phyloP scores from a whole-genome alignment of 2,888 invertebrate species.

The Cheiracanthium punctorium region DNA sequence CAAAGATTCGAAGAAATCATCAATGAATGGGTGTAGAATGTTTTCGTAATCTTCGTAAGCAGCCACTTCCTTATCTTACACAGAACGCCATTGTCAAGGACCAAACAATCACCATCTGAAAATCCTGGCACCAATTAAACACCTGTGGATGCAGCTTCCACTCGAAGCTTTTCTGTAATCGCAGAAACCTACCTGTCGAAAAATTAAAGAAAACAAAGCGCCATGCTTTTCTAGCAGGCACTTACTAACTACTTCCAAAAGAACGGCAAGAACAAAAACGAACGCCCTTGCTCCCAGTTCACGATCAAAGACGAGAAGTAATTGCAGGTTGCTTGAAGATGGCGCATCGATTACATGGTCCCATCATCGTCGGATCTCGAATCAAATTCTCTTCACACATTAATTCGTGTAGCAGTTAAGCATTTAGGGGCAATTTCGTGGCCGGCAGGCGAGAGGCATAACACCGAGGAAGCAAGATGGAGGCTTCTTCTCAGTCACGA shows the following conservation, averaged over 20 bases:
- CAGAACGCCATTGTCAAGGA: too few relatives aligned
- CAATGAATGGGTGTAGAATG: too few relatives aligned
- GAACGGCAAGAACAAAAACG: background rate
- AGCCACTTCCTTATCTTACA: too few relatives aligned
- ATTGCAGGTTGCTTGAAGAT: slow-evolving; percentile 51
- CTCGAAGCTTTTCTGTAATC: too few relatives aligned
- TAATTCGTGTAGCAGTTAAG: slow-evolving; percentile 50
- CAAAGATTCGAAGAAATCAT: too few relatives aligned
- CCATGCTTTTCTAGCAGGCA: background rate
- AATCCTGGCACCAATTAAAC: too few relatives aligned
- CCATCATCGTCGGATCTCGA: slow-evolving; percentile 35
- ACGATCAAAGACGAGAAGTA: slow-evolving; percentile 44
- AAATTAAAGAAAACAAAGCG: background rate
- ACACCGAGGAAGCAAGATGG: slow-evolving; percentile 34
- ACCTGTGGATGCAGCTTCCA: too few relatives aligned
- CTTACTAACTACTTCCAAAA: background rate
- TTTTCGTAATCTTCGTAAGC: too few relatives aligned
- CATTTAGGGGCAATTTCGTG: slow-evolving; percentile 62
- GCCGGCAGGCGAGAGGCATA: slow-evolving; percentile 51
- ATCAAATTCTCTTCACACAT: slow-evolving; percentile 59
- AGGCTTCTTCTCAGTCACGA: slow-evolving; percentile 46
- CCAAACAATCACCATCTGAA: too few relatives aligned
- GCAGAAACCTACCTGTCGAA: background rate
- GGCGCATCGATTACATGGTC: slow-evolving; percentile 36
- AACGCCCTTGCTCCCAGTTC: slow-evolving; percentile 36